Evolutionary conservation across 2,888 invertebrate genomes (phyloP), one percentile per base, ranked within the genome.

Genomic region (Heliconius charithonia): DNA sequence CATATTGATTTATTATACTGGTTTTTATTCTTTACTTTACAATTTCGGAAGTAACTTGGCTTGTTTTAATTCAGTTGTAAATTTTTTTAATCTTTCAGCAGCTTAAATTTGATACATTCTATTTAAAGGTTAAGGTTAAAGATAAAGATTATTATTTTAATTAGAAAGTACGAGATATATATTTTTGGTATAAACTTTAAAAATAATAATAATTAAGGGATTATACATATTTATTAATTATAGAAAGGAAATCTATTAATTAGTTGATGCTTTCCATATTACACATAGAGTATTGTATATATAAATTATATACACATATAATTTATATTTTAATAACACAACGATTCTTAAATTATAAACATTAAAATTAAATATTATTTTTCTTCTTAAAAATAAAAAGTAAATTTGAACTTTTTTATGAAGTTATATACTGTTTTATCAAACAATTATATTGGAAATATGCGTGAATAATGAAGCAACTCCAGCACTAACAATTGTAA

Each of bases 41-140:
- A 63, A 19, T 63, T 67, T 37, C 41, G 41, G 41, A 69, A 41
- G 25, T 41, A 41, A 69, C 37, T 67, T 2, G 37, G 41, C 25
- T 16, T 3, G 3, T 41, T 41, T 37, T 41, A 16, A 45, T 19
- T 19, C 19, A 51, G 6, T 51, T 51, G 19, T 16, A 7, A 51
- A 51, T 51, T 51, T 51, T n/a, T 19, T 51, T 51, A 51, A 51
- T 51, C 51, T 51, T 6, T 19, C 1, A 51, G 19, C 6, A 6
- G 19, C 51, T 19, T 51, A 51, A 51, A 19, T 51, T 51, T 51
- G 51, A 22, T 51, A 63, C 73, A 73, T 62, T 63, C 62, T 62
- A 63, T 37, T 62, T 63, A 74, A 63, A 63, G 59, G 41, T 74
- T 74, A 74, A 32, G 59, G 72, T 72, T 72, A 56, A 62, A 37